Evolutionary conservation across 2,888 invertebrate species (phyloP).

Genomic region (Drosophila multiciliata): DNA sequence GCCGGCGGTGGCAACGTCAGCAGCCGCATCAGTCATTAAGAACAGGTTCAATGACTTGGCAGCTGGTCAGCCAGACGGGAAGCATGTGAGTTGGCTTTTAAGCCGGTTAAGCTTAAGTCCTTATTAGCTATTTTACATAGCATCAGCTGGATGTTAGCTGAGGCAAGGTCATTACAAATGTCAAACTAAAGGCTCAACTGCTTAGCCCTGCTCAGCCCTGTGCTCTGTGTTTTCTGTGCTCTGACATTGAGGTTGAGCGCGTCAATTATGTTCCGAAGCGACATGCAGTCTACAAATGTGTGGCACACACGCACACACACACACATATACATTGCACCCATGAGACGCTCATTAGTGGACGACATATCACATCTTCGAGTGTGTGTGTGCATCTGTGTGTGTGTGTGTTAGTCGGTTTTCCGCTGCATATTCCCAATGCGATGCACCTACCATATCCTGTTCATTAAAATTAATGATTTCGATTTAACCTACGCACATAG

Average conservation of each 20-base stretch:
- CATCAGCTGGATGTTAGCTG: conserved; percentile 2
- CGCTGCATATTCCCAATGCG: conserved; percentile 49
- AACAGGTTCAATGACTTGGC: conserved; percentile 62
- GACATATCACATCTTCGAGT: conserved; percentile 21
- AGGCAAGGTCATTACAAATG: conserved; percentile 61
- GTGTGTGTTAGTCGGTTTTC: conserved; percentile 11
- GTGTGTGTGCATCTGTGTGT: conserved; percentile 7
- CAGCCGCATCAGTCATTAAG: background rate
- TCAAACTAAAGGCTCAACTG: conserved; percentile 28
- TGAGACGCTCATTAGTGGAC: conserved; percentile 72
- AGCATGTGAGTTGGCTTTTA: background rate
- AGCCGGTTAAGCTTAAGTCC: conserved; percentile 2
- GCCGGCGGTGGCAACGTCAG: background rate
- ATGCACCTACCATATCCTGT: conserved; percentile 63
- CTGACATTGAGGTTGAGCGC: conserved; percentile 67
- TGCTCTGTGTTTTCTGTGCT: background rate
- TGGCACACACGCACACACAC: conserved; percentile 10
- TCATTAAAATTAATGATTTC: conserved; percentile 78
- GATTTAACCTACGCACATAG: conserved; percentile 38
- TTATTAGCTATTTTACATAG: conserved; percentile 26
- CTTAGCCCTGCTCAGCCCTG: conserved; percentile 1
- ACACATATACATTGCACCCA: conserved; percentile 35
- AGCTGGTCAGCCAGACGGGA: conserved; percentile 35
- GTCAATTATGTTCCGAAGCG: conserved; percentile 59
- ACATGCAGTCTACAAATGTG: conserved; percentile 55